phyloP scores from a whole-genome alignment of 2,888 invertebrate species.

The Meganola albula region DNA sequence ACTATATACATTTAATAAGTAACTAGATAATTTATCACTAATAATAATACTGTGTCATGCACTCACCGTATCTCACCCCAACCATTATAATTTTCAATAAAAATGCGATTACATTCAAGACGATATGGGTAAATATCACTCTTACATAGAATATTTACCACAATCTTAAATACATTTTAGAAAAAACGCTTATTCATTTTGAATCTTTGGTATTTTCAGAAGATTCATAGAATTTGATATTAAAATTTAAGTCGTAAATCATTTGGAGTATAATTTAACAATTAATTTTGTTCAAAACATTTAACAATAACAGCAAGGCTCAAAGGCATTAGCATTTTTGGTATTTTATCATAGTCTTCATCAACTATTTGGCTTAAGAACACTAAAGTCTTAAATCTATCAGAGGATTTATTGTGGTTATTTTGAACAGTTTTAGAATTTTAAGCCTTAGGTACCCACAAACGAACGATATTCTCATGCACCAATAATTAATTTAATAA shows the following conservation, averaged over 20 bases:
- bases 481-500: too few relatives aligned
- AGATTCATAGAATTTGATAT: too few relatives aligned
- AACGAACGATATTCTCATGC: too few relatives aligned
- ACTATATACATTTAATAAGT: conserved; percentile 17
- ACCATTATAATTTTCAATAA: neutral
- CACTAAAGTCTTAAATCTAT: neutral
- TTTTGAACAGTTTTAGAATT: neutral
- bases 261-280: neutral
- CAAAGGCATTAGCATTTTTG: neutral
- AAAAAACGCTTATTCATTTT: too few relatives aligned
- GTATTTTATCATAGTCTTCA: too few relatives aligned
- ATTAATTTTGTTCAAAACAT: neutral
- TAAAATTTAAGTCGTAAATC: neutral
- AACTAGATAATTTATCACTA: conserved; percentile 23
- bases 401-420: neutral
- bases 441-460: too few relatives aligned
- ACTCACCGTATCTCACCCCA: conserved; percentile 11
- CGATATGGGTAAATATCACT: too few relatives aligned
- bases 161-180: too few relatives aligned
- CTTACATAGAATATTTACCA: too few relatives aligned
- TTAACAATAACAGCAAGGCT: neutral
- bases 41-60: conserved; percentile 47
- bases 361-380: neutral
- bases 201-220: too few relatives aligned
- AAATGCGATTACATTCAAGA: neutral